Evolutionary conservation across 2,888 invertebrate genomes (phyloP), one percentile per base, ranked within the genome.

Genomic region (Andricus curvator): DNA sequence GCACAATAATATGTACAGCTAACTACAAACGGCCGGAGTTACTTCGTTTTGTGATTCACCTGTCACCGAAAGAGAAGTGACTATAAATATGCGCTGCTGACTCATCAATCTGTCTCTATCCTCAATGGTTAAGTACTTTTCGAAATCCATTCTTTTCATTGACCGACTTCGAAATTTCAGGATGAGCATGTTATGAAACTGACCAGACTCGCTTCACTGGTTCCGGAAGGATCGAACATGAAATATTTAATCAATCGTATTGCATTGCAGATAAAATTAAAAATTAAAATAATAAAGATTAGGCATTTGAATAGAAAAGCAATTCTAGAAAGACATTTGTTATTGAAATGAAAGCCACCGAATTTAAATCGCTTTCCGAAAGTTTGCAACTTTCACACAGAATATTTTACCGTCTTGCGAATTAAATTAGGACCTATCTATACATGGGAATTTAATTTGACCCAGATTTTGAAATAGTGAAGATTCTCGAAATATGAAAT

Each of bases 21-120:
- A 37, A 37, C 37, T 51, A 37, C 6, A 48, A 48, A 78, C 33
- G 64, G 64, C 66, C 77, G 74, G 64, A 78, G 81, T 80, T 81
- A 81, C 81, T 80, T 9, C 29, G 60, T 67, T 78, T 77, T 77
- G n/a, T 66, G 68, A 65, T 78, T 82, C 81, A 79, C 76, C n/a
- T 29, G 67, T 77, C 48, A 64, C 65, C 66, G 44, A 77, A 37
- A 80, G 76, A 78, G 29, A 66, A 48, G 76, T 37, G 64, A 80
- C 87, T 86, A 86, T 87, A 87, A 87, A 86, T 88, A 85, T 82
- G 85, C 83, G 77, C 82, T 84, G 81, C 86, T 87, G 88, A 88
- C 70, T 88, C 88, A 88, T 83, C 85, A 67, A 37, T 20, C 67
- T 78, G 68, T 79, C 82, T 78, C 84, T 74, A 77, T 62, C 11